A percentile compares a stretch with the other conserved stretches of the same genome.
These are phyloP conservation scores for Thaumatotibia leucotreta DNA, from an alignment of 1,140 invertebrate genomes.

Conservation along the genomic window DNA sequence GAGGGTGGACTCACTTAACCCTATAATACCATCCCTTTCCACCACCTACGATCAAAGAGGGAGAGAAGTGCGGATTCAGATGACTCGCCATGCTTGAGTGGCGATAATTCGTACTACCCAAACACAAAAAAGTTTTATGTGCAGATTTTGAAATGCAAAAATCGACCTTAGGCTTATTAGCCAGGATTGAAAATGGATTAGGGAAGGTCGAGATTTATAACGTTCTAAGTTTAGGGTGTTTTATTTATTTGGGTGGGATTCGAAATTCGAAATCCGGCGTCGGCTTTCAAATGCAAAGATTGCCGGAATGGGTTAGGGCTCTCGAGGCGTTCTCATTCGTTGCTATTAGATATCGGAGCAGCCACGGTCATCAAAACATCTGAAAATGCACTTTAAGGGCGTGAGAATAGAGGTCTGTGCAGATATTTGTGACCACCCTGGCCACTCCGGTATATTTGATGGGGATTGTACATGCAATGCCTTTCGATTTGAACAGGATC, in stretches of 20 bases:
- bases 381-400: too few species aligned
- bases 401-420: too few species aligned
- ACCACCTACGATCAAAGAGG: background rate
- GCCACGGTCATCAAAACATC: too few species aligned
- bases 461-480: too few species aligned
- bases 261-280: background rate
- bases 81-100: constrained; percentile 2
- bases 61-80: background rate
- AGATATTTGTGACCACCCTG: too few species aligned
- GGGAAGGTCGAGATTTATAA: background rate
- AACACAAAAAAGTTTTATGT: background rate
- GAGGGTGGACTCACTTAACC: background rate
- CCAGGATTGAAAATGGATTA: background rate
- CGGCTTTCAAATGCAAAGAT: constrained; percentile 11
- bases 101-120: background rate
- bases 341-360: too few species aligned
- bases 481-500: too few species aligned
- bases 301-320: background rate
- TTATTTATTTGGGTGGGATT: constrained; percentile 11
- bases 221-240: background rate
- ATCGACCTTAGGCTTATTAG: background rate
- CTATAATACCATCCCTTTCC: background rate
- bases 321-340: background rate
- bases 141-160: background rate
- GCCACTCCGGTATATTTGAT: too few species aligned